phyloP scores from a whole-genome alignment of 1,140 invertebrate genomes.

The Drosophila rhopaloa region DNA sequence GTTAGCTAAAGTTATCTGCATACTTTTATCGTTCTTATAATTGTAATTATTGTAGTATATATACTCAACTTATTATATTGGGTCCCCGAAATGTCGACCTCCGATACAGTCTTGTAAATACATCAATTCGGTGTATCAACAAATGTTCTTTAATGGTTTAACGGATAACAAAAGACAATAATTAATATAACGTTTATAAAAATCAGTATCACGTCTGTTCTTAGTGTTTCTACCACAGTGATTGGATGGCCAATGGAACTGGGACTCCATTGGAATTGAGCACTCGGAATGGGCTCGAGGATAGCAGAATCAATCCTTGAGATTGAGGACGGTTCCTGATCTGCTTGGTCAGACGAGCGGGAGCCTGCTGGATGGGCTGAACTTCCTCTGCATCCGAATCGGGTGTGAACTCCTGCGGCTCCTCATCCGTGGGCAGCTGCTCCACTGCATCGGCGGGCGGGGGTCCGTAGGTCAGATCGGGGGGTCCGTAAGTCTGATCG shows the following conservation, averaged over 20 bases:
- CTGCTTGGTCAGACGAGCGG: constrained; percentile 21
- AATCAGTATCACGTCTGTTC: constrained; percentile 6
- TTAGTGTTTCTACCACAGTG: constrained; percentile 20
- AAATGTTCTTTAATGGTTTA: constrained; percentile 61
- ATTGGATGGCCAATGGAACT: constrained; percentile 10
- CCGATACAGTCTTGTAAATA: constrained; percentile 28
- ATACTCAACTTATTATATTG: constrained; percentile 25
- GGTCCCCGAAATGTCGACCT: constrained; percentile 26
- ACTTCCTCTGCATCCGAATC: constrained; percentile 52
- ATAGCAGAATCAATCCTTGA: constrained; percentile 17
- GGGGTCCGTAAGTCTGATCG: constrained; percentile 54
- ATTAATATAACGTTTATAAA: constrained; percentile 71
- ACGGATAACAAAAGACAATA: constrained; percentile 74
- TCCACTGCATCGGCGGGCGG: constrained; percentile 53
- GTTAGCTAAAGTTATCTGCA: constrained; percentile 37
- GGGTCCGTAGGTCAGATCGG: constrained; percentile 53
- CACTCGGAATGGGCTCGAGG: constrained; percentile 18
- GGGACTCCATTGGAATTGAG: constrained; percentile 4
- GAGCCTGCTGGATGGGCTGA: constrained; percentile 21
- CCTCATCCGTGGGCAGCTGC: constrained; percentile 44
- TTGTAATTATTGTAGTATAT: constrained; percentile 38
- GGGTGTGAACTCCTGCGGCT: constrained; percentile 46
- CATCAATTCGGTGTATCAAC: constrained; percentile 46
- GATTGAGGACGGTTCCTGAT: neutral
- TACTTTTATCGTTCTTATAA: constrained; percentile 40